These are phyloP conservation scores for Cisticola juncidis DNA, from an alignment of 2,113 vertebrate species.

Conservation along the genomic window DNA sequence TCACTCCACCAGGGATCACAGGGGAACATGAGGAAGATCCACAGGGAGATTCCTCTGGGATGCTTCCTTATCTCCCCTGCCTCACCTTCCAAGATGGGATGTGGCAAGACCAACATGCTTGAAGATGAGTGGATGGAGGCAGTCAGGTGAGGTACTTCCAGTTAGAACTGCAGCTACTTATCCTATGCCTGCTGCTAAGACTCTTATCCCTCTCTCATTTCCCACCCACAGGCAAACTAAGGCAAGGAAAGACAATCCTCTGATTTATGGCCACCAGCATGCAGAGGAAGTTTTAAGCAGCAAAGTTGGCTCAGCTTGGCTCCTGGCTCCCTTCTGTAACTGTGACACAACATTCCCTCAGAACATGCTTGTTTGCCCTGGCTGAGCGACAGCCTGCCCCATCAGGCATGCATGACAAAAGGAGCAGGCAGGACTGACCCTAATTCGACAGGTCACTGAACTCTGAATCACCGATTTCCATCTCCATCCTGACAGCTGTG, in stretches of 20 bases:
- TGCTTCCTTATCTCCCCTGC: neutral
- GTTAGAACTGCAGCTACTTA: neutral
- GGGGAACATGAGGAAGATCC: neutral
- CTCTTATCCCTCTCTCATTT: neutral
- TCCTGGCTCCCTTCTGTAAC: neutral
- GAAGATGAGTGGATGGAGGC: neutral
- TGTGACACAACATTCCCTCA: slow-evolving; percentile 9
- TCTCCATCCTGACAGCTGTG: neutral
- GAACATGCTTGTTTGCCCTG: slow-evolving; percentile 18
- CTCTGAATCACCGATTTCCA: neutral
- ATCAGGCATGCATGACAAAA: slow-evolving; percentile 21
- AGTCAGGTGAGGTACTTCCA: neutral
- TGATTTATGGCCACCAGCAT: neutral
- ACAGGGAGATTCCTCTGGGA: neutral
- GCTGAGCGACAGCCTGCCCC: neutral
- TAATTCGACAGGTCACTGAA: slow-evolving; percentile 37
- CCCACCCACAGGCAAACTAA: neutral
- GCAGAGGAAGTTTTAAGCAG: neutral
- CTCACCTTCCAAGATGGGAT: neutral
- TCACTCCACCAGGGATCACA: neutral
- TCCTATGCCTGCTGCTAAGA: neutral
- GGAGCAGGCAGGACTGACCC: slow-evolving; percentile 29
- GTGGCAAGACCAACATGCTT: neutral
- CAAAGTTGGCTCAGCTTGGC: neutral
- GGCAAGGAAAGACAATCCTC: neutral